These are phyloP conservation scores for Zoanthus sansibaricus DNA, from an alignment of 92 coral and sea anemone genomes.

Conservation along the genomic window DNA sequence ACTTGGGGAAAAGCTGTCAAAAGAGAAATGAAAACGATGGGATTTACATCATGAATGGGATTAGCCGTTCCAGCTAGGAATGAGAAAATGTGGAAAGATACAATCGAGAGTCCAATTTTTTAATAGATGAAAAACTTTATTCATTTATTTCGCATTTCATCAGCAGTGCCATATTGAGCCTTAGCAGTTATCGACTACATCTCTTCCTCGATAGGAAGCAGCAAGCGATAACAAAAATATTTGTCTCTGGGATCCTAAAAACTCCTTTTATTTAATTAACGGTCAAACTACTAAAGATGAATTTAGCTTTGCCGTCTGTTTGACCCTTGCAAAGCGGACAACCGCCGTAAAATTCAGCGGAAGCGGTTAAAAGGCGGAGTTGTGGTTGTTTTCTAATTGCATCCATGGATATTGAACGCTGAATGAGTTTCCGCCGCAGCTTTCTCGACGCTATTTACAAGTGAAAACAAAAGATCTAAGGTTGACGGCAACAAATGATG, in stretches of 20 bases:
- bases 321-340: background rate
- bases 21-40: too few species aligned
- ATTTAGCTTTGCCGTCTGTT: background rate
- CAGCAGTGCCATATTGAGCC: too few species aligned
- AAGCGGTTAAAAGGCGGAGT: slow-evolving; percentile 4
- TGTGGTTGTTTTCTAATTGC: background rate
- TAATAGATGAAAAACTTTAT: too few species aligned
- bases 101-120: too few species aligned
- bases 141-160: too few species aligned
- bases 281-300: background rate
- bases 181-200: too few species aligned
- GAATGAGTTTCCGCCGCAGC: slow-evolving; percentile 12
- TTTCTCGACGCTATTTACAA: background rate
- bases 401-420: slow-evolving; percentile 1
- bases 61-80: too few species aligned
- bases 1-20: too few species aligned
- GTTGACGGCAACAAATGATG: background rate
- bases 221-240: too few species aligned
- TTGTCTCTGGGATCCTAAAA: background rate
- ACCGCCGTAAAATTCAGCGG: slow-evolving; percentile 12
- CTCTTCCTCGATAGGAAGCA: too few species aligned
- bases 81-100: too few species aligned
- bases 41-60: too few species aligned
- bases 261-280: background rate
- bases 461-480: slow-evolving; percentile 1